Evolutionary conservation across 2,888 invertebrate genomes (phyloP), one percentile per base, ranked within the genome.

Genomic region (Notodonta dromedarius): DNA sequence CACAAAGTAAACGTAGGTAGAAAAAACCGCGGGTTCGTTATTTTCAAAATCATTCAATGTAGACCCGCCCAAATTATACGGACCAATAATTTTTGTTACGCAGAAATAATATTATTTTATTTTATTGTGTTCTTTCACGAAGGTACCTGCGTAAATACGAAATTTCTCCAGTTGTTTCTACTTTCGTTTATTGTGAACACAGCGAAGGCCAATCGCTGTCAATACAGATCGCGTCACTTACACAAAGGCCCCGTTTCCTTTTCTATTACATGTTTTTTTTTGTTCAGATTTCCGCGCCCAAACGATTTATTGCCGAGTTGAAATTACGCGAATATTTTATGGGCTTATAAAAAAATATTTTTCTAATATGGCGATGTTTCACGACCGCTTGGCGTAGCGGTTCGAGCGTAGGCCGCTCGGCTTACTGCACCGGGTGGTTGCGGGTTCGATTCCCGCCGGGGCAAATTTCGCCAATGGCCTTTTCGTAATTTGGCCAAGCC

Each of bases 121-220:
- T n/a, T 48, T 5, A n/a, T 14, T 51, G 5, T 11, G 24, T 51
- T 51, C n/a, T 14, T 57, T 56, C 7, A 42, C 11, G 40, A 40
- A 35, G 48, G n/a, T 51, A 54, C 42, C 42, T 48, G 14, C 12
- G 57, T 39, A 60, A 7, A 48, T 50, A 16, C 59, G 52, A 50
- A 53, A 55, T 63, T 54, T 48, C 40, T 50, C n/a, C 32, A 16
- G 48, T 53, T 54, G 39, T 54, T 51, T 71, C 57, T 68, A 63
- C 69, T 69, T 69, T 71, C 61, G 69, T 69, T 71, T 65, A 68
- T 71, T 71, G 58, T 16, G 7, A 59, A 69, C 56, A 58, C 71
- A 57, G 61, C 52, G 61, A 62, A 68, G 69, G 69, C 60, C 40
- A 59, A 69, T 69, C 61, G 57, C 59, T 62, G 69, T 60, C 72